A percentile compares a stretch with the other conserved stretches of the same genome.
Evolutionary conservation across 2,113 vertebrate genomes (phyloP).

Genomic region (Stegostoma tigrinum): DNA sequence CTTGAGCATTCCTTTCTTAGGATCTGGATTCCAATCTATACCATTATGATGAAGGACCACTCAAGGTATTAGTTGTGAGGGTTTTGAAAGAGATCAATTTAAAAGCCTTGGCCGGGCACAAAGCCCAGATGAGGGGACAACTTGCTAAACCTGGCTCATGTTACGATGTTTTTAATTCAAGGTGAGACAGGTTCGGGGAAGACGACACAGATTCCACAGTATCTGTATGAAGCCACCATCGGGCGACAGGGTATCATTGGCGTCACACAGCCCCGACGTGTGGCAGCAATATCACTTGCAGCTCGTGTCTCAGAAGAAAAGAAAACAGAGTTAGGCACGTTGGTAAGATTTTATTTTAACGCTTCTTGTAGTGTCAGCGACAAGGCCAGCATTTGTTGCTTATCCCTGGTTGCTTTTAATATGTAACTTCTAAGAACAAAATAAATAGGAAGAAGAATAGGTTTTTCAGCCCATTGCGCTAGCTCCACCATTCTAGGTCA

Average conservation of each 20-base stretch:
- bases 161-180: conserved; percentile 42
- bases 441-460: too few relatives aligned
- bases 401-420: background rate
- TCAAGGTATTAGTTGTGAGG: background rate
- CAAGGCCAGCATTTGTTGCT: background rate
- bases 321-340: conserved; percentile 75
- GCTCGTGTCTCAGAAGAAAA: conserved; percentile 84
- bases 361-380: background rate
- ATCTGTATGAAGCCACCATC: conserved; percentile 80
- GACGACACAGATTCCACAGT: conserved; percentile 93
- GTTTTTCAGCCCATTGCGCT: too few relatives aligned
- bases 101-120: background rate
- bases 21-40: background rate
- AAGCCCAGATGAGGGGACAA: background rate
- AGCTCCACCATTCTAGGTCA: background rate
- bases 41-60: background rate
- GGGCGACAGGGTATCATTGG: conserved; percentile 72
- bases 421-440: too few relatives aligned
- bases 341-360: conserved; percentile 58
- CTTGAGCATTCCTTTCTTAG: background rate
- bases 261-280: conserved; percentile 86
- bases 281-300: conserved; percentile 88
- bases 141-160: background rate
- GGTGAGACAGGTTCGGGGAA: conserved; percentile 95
- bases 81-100: background rate